These are phyloP conservation scores for Todus mexicanus DNA, from an alignment of 2,797 vertebrate species.

Conservation along the genomic window DNA sequence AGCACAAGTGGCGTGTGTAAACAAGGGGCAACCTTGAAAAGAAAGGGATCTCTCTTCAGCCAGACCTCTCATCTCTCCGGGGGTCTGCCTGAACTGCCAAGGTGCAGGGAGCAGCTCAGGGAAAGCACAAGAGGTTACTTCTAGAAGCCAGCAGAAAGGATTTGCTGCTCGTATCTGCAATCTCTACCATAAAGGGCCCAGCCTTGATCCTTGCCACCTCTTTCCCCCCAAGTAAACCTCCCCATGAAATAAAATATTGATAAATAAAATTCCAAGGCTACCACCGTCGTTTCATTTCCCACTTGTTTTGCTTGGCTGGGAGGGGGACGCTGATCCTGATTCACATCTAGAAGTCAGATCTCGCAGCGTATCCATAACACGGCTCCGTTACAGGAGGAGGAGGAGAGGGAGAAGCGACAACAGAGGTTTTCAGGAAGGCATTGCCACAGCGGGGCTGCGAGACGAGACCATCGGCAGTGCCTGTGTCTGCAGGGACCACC, in stretches of 20 bases:
- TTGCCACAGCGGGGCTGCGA: rapidly evolving
- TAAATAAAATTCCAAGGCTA: background rate
- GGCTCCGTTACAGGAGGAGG: background rate
- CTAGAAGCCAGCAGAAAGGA: background rate
- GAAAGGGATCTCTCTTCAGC: background rate
- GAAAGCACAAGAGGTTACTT: background rate
- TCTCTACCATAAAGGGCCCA: background rate
- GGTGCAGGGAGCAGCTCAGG: background rate
- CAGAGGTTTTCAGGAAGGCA: background rate
- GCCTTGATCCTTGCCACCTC: background rate
- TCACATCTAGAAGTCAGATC: background rate
- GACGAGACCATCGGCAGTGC: background rate
- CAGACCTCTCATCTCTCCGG: background rate
- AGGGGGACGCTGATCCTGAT: background rate
- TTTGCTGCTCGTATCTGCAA: background rate
- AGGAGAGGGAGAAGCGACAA: background rate
- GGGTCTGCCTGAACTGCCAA: background rate
- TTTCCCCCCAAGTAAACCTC: background rate
- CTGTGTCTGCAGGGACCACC: background rate
- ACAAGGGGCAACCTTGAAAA: background rate
- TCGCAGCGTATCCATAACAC: background rate
- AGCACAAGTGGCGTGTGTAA: background rate
- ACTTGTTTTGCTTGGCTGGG: background rate
- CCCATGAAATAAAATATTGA: background rate
- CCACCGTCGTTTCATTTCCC: background rate